Conservation (phyloP, 2,113 vertebrate genomes). For the Rhynchomys soricoides region DNA sequence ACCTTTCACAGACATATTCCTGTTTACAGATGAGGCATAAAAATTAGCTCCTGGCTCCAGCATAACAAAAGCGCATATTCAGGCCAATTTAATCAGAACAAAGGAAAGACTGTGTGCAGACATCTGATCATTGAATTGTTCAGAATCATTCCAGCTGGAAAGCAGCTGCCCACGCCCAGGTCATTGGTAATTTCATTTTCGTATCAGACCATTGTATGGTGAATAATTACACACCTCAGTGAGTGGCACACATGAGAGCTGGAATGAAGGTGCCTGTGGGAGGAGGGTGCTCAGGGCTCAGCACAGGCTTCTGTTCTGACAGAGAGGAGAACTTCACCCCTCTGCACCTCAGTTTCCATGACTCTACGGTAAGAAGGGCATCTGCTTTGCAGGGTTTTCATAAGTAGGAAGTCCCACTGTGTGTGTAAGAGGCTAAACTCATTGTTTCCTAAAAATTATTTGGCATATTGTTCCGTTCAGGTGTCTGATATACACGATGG, state of each 20-base stretch:
- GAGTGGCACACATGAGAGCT: not conserved
- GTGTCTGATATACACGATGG: not conserved
- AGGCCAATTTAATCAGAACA: slow-evolving; percentile 41
- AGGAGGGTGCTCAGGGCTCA: not conserved
- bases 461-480: not conserved
- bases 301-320: rapidly evolving
- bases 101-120: slow-evolving; percentile 46
- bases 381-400: not conserved
- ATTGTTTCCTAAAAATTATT: not conserved
- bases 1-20: not conserved
- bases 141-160: not conserved
- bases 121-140: not conserved
- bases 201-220: slow-evolving; percentile 23
- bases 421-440: not conserved
- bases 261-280: not conserved
- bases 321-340: not conserved
- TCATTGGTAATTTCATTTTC: slow-evolving; percentile 59
- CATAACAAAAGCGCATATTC: not conserved
- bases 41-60: not conserved
- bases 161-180: slow-evolving; percentile 43
- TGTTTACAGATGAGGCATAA: not conserved
- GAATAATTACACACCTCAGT: slow-evolving; percentile 46
- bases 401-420: not conserved
- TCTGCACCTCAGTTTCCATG: not conserved
- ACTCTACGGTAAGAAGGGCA: not conserved